These are phyloP conservation scores for Anas platyrhynchos DNA, from an alignment of 2,113 vertebrate genomes.

Conservation along the genomic window DNA sequence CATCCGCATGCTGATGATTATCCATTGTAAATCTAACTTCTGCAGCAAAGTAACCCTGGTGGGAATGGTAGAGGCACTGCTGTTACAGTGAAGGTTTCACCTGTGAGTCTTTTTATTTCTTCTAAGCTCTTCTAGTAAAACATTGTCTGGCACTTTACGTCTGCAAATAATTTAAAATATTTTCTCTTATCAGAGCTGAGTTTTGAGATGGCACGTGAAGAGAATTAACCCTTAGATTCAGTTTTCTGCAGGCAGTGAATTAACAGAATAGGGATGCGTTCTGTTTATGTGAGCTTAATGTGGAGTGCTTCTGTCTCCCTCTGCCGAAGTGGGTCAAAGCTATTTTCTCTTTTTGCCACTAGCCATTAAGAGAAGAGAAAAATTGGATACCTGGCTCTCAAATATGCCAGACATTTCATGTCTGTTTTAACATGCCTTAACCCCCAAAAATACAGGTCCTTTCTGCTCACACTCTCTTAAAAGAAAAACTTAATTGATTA, in stretches of 20 bases:
- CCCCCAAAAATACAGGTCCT: neutral
- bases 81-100: neutral
- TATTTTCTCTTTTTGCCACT: conserved; percentile 56
- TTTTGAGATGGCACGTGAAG: neutral
- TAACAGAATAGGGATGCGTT: neutral
- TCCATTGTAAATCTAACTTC: neutral
- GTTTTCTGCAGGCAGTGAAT: neutral
- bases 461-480: neutral
- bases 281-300: conserved; percentile 11
- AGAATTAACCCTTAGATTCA: conserved; percentile 12
- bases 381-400: conserved; percentile 10
- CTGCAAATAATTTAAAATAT: neutral
- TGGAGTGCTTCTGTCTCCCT: neutral
- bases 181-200: neutral
- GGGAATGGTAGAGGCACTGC: neutral
- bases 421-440: conserved; percentile 1
- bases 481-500: neutral
- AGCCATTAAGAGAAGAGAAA: conserved; percentile 23
- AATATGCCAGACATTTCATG: neutral
- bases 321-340: conserved; percentile 71
- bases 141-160: neutral
- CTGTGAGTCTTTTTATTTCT: neutral
- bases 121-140: neutral
- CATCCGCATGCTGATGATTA: neutral
- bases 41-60: conserved; percentile 10